Percentiles rank a stretch among this genome's conserved stretches.
These are phyloP conservation scores for Meta bourneti DNA, from an alignment of 2,888 invertebrate species.

Conservation along the genomic window DNA sequence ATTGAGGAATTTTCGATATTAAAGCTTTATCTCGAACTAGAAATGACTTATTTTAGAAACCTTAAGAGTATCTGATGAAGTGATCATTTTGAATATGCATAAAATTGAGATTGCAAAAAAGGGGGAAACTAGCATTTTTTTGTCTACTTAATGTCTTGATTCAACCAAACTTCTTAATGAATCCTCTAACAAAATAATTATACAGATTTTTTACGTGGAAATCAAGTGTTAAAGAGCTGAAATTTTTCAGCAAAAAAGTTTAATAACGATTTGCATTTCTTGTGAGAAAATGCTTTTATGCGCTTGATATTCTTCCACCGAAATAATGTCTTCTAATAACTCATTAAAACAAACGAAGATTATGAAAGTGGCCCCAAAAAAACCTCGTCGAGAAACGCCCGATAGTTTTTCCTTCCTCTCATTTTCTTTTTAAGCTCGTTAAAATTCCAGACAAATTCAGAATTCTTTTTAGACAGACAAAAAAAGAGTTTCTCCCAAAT, in stretches of 20 bases:
- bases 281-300: not conserved
- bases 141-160: not conserved
- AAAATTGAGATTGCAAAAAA: not conserved
- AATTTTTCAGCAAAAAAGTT: not conserved
- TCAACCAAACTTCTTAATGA: not conserved
- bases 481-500: slow-evolving; percentile 14
- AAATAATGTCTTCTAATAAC: slow-evolving; percentile 38
- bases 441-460: slow-evolving; percentile 61
- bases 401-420: slow-evolving; percentile 7
- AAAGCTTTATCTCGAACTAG: not conserved
- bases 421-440: slow-evolving; percentile 50
- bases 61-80: not conserved
- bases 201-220: not conserved
- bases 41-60: not conserved
- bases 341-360: slow-evolving; percentile 53
- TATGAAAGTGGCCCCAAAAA: slow-evolving; percentile 20
- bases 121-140: not conserved
- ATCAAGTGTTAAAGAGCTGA: not conserved
- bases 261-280: not conserved
- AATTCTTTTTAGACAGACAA: slow-evolving; percentile 30
- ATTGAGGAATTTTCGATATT: not conserved
- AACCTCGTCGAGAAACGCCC: slow-evolving; percentile 11
- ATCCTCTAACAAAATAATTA: not conserved
- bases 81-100: not conserved
- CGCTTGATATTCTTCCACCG: not conserved